These are phyloP conservation scores for Rhodinocichla rosea DNA, from an alignment of 2,113 vertebrate species.

Conservation along the genomic window DNA sequence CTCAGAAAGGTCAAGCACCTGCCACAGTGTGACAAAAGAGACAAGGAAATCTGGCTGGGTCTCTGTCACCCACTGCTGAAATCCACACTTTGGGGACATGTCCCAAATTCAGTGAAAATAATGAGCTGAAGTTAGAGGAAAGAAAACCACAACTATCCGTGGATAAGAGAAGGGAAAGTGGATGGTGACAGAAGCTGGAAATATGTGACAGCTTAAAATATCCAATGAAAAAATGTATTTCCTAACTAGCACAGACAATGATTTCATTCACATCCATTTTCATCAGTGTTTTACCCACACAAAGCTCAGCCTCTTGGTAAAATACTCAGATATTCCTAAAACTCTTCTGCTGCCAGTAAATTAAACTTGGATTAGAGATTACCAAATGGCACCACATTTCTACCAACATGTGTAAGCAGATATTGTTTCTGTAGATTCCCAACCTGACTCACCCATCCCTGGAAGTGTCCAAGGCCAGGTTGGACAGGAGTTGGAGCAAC, in stretches of 20 bases:
- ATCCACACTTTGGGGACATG: background rate
- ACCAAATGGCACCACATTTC: background rate
- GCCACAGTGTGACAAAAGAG: background rate
- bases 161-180: background rate
- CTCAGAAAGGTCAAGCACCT: background rate
- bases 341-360: background rate
- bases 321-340: background rate
- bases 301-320: background rate
- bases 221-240: background rate
- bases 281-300: background rate
- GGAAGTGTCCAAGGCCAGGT: fast-evolving
- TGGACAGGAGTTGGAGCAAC: fast-evolving
- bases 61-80: background rate
- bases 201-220: background rate
- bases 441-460: background rate
- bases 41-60: background rate
- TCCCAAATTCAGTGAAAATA: background rate
- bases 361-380: background rate
- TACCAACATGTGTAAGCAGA: fast-evolving
- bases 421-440: background rate
- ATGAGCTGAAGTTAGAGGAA: background rate
- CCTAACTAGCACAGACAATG: background rate
- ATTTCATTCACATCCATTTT: background rate
- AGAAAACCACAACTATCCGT: fast-evolving
- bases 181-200: background rate